Base-by-base conservation (phyloP, 2,888 invertebrate genomes). In the Cordilura impudica region DNA sequence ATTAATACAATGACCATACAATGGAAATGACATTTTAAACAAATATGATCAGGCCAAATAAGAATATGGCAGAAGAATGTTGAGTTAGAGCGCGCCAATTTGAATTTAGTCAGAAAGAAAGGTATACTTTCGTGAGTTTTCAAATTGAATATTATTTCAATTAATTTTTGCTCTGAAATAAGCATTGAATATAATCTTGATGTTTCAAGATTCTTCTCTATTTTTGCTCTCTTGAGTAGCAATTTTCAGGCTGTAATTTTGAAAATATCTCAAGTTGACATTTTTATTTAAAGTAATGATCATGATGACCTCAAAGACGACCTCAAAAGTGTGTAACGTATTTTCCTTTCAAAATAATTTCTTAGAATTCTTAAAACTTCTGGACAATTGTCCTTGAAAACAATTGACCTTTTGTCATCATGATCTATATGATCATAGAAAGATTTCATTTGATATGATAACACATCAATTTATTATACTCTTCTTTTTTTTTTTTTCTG, bases 301-400 rank as follows among this genome's bases (percentile, higher is more conserved):
- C 58, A 63, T 18, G 74, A 73, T 81, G 82, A 82, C 82, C 82
- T 77, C 78, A 80, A 80, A 82, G 78, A 65, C 75, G 73, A 82
- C 82, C 82, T 81, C 81, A 81, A 81, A 81, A 76, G 81, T 76
- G 76, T 81, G 81, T 78, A 78, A 76, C 76, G 74, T 67, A 47
- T 73, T 69, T 67, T 58, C 54, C 16, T n/a, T 19, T 71, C 63
- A 4, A 6, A n/a, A 23, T 66, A 23, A 3, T 12, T 23, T 53
- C 71, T 43, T 19, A 63, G 45, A 71, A 51, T n/a, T 31, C 39
- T 67, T 35, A 31, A 12, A 23, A 18, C 18, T 16, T 23, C 58
- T 69, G 63, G 56, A 61, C 71, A 71, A 75, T 79, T 79, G 75
- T 75, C 63, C 56, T 51, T 21, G 12, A 51, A 19, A 75, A 79